A percentile compares a stretch with the other conserved stretches of the same genome.
Evolutionary conservation across 2,797 vertebrate species (phyloP).

Genomic region (Gorsachius magnificus): DNA sequence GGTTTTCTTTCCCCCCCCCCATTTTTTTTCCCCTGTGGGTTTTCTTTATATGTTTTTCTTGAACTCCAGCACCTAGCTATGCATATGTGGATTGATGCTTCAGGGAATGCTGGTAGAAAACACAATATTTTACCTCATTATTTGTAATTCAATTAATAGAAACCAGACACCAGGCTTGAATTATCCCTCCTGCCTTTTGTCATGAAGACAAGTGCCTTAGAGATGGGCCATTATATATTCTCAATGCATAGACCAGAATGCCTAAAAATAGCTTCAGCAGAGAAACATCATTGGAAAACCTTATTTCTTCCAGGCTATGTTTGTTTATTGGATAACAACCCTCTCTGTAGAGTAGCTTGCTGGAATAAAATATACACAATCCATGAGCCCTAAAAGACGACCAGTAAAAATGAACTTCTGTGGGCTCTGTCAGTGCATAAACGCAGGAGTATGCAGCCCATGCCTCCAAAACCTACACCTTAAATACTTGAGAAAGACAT

Average conservation of each 20-base stretch:
- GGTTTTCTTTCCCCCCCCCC: neutral
- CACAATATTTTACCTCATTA: neutral
- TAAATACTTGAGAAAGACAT: neutral
- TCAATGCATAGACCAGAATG: neutral
- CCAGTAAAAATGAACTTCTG: neutral
- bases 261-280: neutral
- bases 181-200: conserved; percentile 4
- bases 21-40: too few species aligned
- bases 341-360: neutral
- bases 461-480: neutral
- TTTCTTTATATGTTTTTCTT: neutral
- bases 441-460: neutral
- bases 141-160: conserved; percentile 44
- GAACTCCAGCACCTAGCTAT: neutral
- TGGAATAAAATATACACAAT: neutral
- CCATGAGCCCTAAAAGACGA: neutral
- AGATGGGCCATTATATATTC: neutral
- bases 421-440: neutral
- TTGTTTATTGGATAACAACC: neutral
- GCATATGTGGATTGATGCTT: neutral
- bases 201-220: neutral
- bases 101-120: neutral
- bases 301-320: neutral
- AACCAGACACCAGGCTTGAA: conserved; percentile 21
- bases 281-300: neutral